Percentiles rank a stretch among this genome's conserved stretches.
Evolutionary conservation across 2,113 vertebrate species (phyloP).

Genomic region (Ahaetulla prasina): DNA sequence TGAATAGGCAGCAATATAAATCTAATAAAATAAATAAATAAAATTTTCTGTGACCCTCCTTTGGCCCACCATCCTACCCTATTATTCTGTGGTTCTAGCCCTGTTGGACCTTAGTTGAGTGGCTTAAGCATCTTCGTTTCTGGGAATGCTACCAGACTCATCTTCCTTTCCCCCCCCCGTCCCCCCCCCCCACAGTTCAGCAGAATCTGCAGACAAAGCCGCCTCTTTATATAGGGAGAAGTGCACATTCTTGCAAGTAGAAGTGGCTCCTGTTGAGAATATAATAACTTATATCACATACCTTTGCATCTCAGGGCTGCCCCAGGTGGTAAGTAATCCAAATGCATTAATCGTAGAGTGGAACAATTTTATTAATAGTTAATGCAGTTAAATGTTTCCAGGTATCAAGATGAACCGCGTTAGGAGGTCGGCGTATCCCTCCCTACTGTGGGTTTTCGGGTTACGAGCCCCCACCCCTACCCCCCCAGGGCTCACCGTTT

Average conservation of each 20-base stretch:
- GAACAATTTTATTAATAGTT: not conserved
- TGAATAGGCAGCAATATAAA: too few relatives aligned
- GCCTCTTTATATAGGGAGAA: not conserved
- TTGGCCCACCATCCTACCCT: not conserved
- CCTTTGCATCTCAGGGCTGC: too few relatives aligned
- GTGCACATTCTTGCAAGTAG: not conserved
- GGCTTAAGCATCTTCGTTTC: not conserved
- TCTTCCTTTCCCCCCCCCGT: not conserved
- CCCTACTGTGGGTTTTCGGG: not conserved
- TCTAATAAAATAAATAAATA: too few relatives aligned
- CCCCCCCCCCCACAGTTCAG: too few relatives aligned
- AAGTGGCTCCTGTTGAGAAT: not conserved
- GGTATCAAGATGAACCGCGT: not conserved
- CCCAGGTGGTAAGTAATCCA: not conserved
- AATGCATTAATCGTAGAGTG: too few relatives aligned
- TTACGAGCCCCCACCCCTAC: not conserved
- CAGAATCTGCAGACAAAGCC: not conserved
- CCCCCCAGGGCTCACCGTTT: not conserved
- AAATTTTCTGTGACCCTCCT: constrained; percentile 1
- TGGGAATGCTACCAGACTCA: not conserved
- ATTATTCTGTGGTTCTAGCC: not conserved
- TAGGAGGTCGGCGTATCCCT: not conserved
- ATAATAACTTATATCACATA: not conserved
- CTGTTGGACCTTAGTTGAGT: not conserved
- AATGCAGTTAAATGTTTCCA: not conserved